Evolutionary conservation across 2,113 vertebrate species (phyloP), one percentile per base, ranked within the genome.

Genomic region (Etia nguti): DNA sequence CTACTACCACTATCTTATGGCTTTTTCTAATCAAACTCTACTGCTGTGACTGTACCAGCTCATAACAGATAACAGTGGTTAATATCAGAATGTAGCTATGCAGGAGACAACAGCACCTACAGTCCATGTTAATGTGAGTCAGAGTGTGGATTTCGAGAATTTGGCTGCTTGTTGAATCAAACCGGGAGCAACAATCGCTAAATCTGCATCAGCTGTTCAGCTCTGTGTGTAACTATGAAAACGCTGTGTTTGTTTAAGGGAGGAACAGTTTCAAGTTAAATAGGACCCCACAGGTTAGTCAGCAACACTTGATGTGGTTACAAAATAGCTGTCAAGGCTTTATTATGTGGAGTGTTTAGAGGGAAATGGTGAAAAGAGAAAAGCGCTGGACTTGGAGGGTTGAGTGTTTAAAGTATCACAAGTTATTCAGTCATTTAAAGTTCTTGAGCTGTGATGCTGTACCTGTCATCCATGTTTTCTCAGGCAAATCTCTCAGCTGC

Each of bases 181-280:
- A 55, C 52, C 24, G 8, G 10, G 4, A 87, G 60, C 41, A 29
- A 68, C 20, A 81, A 62, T 68, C 20, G 56, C 73, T 29, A 18
- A 50, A 6, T 56, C 29, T 46, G 24, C 29, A 79, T 79, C 81
- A 79, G 62, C 41, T 54, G 65, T 81, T 80, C n/a, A 36, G 34
- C 62, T 84, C 48, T 59, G 24, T 84, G 80, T 85, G 54, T 80
- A 26, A 80, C 34, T 87, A 29, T 77, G 80, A 73, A 89, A 81
- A 89, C 6, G 4, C 4, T 2, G 4, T 88, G 86, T 90, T 89
- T 92, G 85, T 55, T 77, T 4, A 89, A 83, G 70, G 86, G 59
- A 65, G 70, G 70, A 24, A 48, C 65, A 2, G 54, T 43, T 60
- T 73, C 8, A 55, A 54, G 60, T 59, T 24, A 34, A 26, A 62